A percentile compares a stretch with the other conserved stretches of the same genome.
These are phyloP conservation scores for Chrysina gloriosa DNA, from an alignment of 2,888 invertebrate genomes.

Conservation along the genomic window DNA sequence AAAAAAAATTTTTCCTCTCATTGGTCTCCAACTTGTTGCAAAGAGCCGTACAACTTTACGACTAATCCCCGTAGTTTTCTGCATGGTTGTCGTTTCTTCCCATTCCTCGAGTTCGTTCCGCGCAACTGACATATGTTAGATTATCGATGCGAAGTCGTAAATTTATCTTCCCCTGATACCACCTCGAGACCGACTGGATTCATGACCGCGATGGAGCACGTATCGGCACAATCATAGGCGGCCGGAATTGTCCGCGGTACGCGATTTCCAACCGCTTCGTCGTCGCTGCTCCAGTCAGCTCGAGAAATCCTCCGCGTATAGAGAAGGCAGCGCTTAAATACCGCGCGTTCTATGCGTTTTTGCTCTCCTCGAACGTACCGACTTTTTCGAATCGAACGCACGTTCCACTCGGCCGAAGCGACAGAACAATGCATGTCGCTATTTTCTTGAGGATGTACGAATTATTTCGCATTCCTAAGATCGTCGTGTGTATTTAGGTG, in stretches of 20 bases:
- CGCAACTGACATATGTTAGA: slow-evolving; percentile 19
- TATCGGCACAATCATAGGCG: slow-evolving; percentile 4
- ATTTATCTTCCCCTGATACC: slow-evolving; percentile 11
- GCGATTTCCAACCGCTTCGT: neutral
- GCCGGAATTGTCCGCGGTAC: neutral
- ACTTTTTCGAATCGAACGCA: neutral
- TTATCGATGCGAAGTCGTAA: slow-evolving; percentile 17
- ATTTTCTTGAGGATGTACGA: too few species aligned
- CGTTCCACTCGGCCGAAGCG: neutral
- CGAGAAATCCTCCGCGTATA: neutral
- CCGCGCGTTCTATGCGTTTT: neutral
- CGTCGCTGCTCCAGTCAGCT: too few species aligned
- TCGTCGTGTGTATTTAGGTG: too few species aligned
- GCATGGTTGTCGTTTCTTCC: neutral
- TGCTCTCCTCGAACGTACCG: neutral
- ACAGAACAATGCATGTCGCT: too few species aligned
- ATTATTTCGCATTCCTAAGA: too few species aligned
- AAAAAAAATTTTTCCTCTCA: too few species aligned
- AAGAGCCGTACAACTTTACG: neutral
- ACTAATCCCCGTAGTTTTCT: neutral
- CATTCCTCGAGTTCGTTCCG: neutral
- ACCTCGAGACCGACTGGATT: slow-evolving; percentile 14
- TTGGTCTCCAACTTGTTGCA: too few species aligned
- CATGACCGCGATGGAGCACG: neutral
- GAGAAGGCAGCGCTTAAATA: neutral